Conservation (phyloP, 2,797 vertebrate species). For the Pseudomugil gertrudae region DNA sequence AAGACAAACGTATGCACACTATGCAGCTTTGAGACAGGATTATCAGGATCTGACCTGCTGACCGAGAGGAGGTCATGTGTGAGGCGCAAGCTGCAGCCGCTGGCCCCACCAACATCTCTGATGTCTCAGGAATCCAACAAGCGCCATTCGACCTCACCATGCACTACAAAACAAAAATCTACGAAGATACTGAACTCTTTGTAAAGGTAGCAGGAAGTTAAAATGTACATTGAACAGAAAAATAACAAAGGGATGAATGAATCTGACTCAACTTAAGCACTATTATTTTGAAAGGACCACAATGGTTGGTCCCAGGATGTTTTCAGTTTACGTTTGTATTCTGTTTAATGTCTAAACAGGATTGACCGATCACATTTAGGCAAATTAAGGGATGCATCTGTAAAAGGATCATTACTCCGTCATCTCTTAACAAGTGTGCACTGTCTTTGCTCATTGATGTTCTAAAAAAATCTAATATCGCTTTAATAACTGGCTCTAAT, state of each 20-base stretch:
- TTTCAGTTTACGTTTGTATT: background rate
- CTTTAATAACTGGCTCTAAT: background rate
- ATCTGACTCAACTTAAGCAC: too few relatives aligned
- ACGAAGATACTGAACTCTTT: conserved; percentile 10
- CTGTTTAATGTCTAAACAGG: background rate
- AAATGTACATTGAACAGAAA: background rate
- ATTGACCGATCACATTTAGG: background rate
- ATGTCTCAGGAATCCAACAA: conserved; percentile 68
- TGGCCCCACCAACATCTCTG: conserved; percentile 67
- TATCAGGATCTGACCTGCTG: conserved; percentile 73
- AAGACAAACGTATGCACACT: conserved; percentile 41
- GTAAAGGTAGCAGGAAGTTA: background rate
- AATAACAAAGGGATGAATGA: too few relatives aligned
- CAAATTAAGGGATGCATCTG: too few relatives aligned
- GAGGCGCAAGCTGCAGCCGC: conserved; percentile 57
- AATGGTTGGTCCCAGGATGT: too few relatives aligned
- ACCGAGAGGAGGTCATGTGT: conserved; percentile 70
- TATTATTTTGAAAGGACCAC: too few relatives aligned
- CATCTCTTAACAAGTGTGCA: too few relatives aligned
- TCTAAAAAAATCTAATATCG: background rate
- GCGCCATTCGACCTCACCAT: conserved; percentile 49
- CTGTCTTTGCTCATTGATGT: too few relatives aligned
- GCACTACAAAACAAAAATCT: conserved; percentile 28
- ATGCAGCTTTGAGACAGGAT: conserved; percentile 65
- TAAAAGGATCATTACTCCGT: too few relatives aligned